These are phyloP conservation scores for Herminia tarsipennalis DNA, from an alignment of 2,888 invertebrate species.

Conservation along the genomic window DNA sequence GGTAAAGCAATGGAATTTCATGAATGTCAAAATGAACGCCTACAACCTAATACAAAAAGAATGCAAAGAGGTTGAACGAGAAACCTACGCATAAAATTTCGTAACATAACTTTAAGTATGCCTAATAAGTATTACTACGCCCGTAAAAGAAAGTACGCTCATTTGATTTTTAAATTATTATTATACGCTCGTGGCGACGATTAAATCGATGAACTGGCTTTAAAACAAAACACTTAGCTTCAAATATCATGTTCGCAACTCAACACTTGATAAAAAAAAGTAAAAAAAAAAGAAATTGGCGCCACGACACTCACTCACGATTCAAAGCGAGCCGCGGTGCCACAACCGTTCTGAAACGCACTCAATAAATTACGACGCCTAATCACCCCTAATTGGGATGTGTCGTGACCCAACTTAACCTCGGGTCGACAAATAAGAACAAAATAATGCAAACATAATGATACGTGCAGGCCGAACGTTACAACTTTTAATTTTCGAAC, in stretches of 20 bases:
- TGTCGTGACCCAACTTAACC: constrained; percentile 84
- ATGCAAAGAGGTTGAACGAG: background rate
- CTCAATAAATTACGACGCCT: constrained; percentile 82
- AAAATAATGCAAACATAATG: constrained; percentile 83
- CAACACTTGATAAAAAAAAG: constrained; percentile 64
- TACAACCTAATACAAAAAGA: background rate
- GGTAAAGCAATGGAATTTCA: too few species aligned
- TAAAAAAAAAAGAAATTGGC: constrained; percentile 58
- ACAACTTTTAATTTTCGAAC: constrained; percentile 80
- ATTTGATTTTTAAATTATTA: constrained; percentile 42
- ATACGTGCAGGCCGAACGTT: constrained; percentile 71
- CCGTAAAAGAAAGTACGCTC: constrained; percentile 41
- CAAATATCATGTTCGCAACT: constrained; percentile 67
- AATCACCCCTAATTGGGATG: constrained; percentile 84
- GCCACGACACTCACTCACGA: constrained; percentile 59
- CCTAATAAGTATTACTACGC: constrained; percentile 39
- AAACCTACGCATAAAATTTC: constrained; percentile 13
- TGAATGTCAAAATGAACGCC: background rate
- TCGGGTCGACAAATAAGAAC: constrained; percentile 74
- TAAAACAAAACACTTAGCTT: constrained; percentile 44
- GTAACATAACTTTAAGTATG: constrained; percentile 16
- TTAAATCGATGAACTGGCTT: constrained; percentile 43
- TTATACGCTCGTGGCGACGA: constrained; percentile 42
- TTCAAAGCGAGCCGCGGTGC: constrained; percentile 68
- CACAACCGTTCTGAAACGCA: constrained; percentile 67